Conservation (phyloP, 2,888 invertebrate species). For the Petrolisthes cinctipes region DNA sequence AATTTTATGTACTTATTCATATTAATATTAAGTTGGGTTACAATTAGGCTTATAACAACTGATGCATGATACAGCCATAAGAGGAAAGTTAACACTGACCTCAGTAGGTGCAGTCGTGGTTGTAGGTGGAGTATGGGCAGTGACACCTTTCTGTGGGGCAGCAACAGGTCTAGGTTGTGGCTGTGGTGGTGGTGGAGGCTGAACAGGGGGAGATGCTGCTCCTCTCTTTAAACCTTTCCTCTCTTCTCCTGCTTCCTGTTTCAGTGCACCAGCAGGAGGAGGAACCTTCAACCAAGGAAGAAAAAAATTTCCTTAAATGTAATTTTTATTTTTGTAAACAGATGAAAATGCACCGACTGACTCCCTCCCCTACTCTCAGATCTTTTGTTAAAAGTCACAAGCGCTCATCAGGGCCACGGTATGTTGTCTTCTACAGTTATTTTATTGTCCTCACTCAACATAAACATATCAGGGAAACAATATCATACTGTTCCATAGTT, state of each 20-base stretch:
- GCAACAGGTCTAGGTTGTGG: conserved; percentile 24
- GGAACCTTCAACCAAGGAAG: conserved; percentile 39
- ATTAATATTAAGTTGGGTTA: too few relatives aligned
- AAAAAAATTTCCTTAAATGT: not conserved
- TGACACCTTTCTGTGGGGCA: conserved; percentile 48
- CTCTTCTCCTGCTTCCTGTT: conserved; percentile 15
- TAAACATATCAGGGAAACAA: too few relatives aligned
- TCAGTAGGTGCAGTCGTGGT: conserved; percentile 42
- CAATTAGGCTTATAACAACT: too few relatives aligned
- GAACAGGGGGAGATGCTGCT: conserved; percentile 26
- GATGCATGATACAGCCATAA: not conserved
- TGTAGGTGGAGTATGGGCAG: conserved; percentile 47
- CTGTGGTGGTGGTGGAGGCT: conserved; percentile 30
- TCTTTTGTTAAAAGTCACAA: too few relatives aligned
- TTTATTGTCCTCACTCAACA: too few relatives aligned
- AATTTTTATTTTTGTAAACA: not conserved
- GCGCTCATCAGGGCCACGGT: too few relatives aligned
- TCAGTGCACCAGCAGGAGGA: conserved; percentile 41
- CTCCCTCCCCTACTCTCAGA: not conserved
- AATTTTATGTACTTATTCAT: too few relatives aligned
- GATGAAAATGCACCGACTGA: not conserved
- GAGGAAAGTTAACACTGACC: conserved; percentile 12
- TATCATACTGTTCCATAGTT: too few relatives aligned
- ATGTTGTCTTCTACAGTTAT: too few relatives aligned
- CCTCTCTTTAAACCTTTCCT: conserved; percentile 41